Conservation (phyloP, 2,888 invertebrate genomes). For the Litoditis marina region DNA sequence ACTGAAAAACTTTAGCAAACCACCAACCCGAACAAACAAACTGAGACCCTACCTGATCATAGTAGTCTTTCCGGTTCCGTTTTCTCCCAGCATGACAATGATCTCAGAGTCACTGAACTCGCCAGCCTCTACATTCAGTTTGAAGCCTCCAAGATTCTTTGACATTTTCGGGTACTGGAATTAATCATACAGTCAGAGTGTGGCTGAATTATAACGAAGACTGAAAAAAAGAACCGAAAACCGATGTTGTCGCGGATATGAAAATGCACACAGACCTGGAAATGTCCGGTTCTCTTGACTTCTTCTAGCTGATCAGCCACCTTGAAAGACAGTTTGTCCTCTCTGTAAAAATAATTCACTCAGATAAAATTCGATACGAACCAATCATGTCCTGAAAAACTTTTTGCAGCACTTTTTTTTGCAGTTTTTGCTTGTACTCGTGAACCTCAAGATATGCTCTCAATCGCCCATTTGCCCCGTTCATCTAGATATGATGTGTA, state of each 20-base stretch:
- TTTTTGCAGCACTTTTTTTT: not conserved
- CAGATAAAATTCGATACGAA: not conserved
- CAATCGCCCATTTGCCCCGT: not conserved
- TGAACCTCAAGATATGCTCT: not conserved
- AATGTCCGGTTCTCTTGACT: slow-evolving; percentile 67
- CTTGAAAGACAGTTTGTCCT: slow-evolving; percentile 92
- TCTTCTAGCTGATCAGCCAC: slow-evolving; percentile 95
- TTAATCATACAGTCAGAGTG: too few species aligned
- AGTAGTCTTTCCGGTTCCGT: slow-evolving; percentile 98
- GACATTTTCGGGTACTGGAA: slow-evolving; percentile 80
- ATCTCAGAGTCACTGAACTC: slow-evolving; percentile 99
- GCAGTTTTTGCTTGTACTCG: not conserved
- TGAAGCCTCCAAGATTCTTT: slow-evolving; percentile 72
- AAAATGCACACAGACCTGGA: slow-evolving; percentile 17
- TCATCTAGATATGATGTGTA: not conserved
- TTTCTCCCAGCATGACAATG: slow-evolving; percentile 88
- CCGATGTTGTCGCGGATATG: not conserved
- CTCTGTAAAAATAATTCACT: slow-evolving; percentile 64
- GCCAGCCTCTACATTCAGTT: slow-evolving; percentile 78
- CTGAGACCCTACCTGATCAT: slow-evolving; percentile 75
- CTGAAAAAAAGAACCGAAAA: not conserved
- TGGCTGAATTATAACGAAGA: too few species aligned
- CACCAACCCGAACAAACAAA: too few species aligned
- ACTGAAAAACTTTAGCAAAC: too few species aligned
- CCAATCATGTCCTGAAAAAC: not conserved